Evolutionary conservation across 2,113 vertebrate genomes (phyloP), one percentile per base, ranked within the genome.

Genomic region (Corythornis cristatus): DNA sequence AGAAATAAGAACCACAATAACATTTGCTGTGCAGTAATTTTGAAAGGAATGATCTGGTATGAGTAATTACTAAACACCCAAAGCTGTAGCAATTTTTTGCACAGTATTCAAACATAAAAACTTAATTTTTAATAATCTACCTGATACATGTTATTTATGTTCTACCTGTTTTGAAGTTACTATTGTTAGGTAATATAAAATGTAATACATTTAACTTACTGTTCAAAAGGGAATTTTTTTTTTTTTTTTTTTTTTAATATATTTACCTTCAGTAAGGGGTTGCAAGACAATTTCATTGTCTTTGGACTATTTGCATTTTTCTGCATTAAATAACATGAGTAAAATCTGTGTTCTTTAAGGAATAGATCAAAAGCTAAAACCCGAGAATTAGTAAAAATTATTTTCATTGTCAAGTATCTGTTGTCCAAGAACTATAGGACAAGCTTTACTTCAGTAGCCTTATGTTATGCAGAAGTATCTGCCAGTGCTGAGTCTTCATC

Each of bases 71-170:
- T 43, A 83, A 76, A 61, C 50, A 62, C 40, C 87, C 78, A 86
- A 48, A 91, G 65, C 83, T 77, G 89, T 74, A 68, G 88, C 83
- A 75, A 42, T 90, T 37, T 66, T 93, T 90, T 95, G 93, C 91
- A 90, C 73, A 48, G 91, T 86, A 53, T 70, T 77, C 33, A 86
- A 93, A 62, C 43, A 14, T 35, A 56, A 75, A 91, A 89, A 20
- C 10, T 25, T 77, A 65, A 83, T 53, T 35, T 86, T 51, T 62
- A 1, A 70, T 87, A 85, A 89, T 62, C 78, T 95, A 74, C 68
- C 54, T 95, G 87, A 74, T 92, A 29, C 1, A 9, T 76, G 64
- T 91, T 91, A 46, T 3, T 10, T 74, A 19, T 60, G 57, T 85
- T 92, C 46, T 93, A 45, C 70, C 54, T 90, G 57, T 82, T 90